These are phyloP conservation scores for Eristalis intricaria DNA, from an alignment of 2,888 invertebrate genomes.

Conservation along the genomic window DNA sequence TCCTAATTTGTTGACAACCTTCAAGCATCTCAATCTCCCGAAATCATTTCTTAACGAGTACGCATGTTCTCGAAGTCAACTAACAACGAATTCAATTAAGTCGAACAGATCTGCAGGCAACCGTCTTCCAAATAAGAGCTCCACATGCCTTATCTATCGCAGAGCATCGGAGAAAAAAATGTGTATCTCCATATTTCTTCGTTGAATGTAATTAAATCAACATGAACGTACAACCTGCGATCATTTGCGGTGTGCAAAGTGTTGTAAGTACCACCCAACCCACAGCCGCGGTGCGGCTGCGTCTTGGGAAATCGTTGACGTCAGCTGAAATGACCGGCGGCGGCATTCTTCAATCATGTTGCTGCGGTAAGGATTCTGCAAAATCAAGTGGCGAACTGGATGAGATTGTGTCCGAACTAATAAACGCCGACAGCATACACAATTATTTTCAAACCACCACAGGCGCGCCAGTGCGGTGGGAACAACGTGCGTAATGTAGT, in stretches of 20 bases:
- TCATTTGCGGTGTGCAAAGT: slow-evolving; percentile 25
- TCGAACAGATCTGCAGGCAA: slow-evolving; percentile 32
- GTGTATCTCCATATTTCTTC: slow-evolving; percentile 8
- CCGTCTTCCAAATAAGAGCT: slow-evolving; percentile 20
- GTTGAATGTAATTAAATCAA: slow-evolving; percentile 9
- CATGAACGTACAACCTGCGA: slow-evolving; percentile 6
- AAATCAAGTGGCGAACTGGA: neutral
- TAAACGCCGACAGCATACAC: neutral
- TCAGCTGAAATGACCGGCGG: neutral
- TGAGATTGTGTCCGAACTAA: neutral
- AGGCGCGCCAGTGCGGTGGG: neutral
- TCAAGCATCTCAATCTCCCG: slow-evolving; percentile 14
- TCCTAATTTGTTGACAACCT: slow-evolving; percentile 28
- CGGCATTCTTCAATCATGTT: neutral
- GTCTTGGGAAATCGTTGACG: neutral
- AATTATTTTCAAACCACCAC: neutral
- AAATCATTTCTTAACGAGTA: slow-evolving; percentile 28
- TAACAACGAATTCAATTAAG: slow-evolving; percentile 38
- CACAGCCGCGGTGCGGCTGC: no score
- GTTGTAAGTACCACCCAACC: slow-evolving; percentile 8
- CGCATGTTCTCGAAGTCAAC: slow-evolving; percentile 24
- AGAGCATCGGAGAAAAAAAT: neutral
- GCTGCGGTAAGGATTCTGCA: neutral
- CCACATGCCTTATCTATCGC: neutral
- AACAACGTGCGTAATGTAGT: neutral